Evolutionary conservation across 2,797 vertebrate species (phyloP).

Genomic region (Syngnathus rostellatus): DNA sequence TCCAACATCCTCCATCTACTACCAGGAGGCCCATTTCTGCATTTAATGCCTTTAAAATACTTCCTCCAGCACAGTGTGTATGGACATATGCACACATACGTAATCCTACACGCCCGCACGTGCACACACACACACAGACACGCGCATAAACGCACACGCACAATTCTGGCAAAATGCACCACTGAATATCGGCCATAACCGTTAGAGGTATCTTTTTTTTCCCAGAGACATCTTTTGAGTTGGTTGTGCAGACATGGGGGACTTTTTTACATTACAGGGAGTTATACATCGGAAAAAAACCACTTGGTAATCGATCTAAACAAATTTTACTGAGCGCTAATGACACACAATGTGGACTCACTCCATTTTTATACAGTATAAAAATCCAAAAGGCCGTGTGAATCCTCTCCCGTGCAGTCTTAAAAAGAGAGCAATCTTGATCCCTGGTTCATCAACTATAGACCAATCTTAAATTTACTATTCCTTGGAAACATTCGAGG

Average conservation of each 20-base stretch:
- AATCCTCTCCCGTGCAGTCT: too few species aligned
- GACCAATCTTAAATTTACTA: too few species aligned
- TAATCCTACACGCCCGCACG: slow-evolving; percentile 1
- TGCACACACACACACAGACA: slow-evolving; percentile 4
- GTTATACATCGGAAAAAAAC: neutral
- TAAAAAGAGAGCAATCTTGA: too few species aligned
- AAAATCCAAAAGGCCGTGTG: slow-evolving; percentile 28
- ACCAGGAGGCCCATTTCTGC: slow-evolving; percentile 30
- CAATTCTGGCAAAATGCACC: neutral
- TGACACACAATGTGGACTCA: neutral
- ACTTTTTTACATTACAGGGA: neutral
- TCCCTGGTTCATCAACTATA: too few species aligned
- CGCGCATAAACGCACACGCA: slow-evolving; percentile 4
- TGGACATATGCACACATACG: slow-evolving; percentile 5
- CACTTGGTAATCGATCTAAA: neutral
- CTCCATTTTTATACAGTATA: slow-evolving; percentile 30
- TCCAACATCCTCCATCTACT: slow-evolving; percentile 23
- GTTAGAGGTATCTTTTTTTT: neutral
- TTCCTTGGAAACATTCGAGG: too few species aligned
- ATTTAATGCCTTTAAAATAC: slow-evolving; percentile 37
- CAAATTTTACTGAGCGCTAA: neutral
- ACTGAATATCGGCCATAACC: neutral
- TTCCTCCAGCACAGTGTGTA: slow-evolving; percentile 8
- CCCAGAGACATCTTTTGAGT: neutral
- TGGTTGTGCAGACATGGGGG: neutral